These are phyloP conservation scores for Holotrichia oblita DNA, from an alignment of 1,140 invertebrate genomes.

Conservation along the genomic window DNA sequence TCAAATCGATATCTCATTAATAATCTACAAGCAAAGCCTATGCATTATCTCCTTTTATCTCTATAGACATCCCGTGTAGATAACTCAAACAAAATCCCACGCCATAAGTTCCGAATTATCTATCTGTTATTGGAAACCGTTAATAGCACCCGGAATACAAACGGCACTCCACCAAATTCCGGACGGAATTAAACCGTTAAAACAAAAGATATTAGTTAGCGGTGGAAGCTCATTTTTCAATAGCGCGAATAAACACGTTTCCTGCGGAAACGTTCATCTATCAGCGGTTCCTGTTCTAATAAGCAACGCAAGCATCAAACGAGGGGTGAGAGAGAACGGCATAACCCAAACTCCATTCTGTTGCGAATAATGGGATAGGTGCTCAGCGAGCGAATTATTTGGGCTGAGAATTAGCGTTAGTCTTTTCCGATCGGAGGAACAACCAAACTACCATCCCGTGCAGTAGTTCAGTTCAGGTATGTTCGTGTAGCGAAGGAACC, in stretches of 20 bases:
- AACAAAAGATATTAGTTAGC: slow-evolving; percentile 46
- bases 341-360: slow-evolving; percentile 29
- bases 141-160: slow-evolving; percentile 5
- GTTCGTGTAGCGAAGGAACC: too few species aligned
- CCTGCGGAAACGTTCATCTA: slow-evolving; percentile 49
- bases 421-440: slow-evolving; percentile 50
- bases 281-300: slow-evolving; percentile 50
- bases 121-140: slow-evolving; percentile 3
- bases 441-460: slow-evolving; percentile 34
- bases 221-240: slow-evolving; percentile 47
- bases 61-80: too few species aligned
- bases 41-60: too few species aligned
- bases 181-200: slow-evolving; percentile 35
- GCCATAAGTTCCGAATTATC: slow-evolving; percentile 2
- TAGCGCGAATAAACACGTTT: slow-evolving; percentile 50
- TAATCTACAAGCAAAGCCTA: too few species aligned
- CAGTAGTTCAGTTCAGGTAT: not conserved
- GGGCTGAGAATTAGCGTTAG: slow-evolving; percentile 50
- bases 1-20: too few species aligned
- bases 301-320: slow-evolving; percentile 43
- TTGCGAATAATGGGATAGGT: slow-evolving; percentile 53
- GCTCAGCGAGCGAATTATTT: slow-evolving; percentile 52
- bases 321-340: not conserved
- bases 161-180: not conserved
- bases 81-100: not conserved